A percentile compares a stretch with the other conserved stretches of the same genome.
phyloP scores from a whole-genome alignment of 1,140 invertebrate genomes.

The Drosophila bipectinata region DNA sequence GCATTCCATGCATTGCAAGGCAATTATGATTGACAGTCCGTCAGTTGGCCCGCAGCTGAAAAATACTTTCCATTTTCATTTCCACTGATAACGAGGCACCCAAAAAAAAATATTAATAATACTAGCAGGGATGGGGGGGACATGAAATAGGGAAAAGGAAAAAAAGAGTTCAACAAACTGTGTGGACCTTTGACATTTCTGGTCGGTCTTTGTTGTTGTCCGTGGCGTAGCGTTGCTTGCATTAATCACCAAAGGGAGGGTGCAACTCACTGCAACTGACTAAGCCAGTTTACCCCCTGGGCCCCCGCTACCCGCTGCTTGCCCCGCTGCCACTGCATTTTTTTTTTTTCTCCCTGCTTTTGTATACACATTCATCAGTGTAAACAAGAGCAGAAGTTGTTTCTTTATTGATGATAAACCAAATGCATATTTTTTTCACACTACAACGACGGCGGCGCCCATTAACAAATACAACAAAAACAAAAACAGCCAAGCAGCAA shows the following conservation, averaged over 20 bases:
- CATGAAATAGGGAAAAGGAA: not conserved
- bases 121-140: not conserved
- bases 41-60: constrained; percentile 56
- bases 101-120: constrained; percentile 17
- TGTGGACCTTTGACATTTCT: constrained; percentile 71
- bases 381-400: constrained; percentile 68
- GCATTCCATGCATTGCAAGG: constrained; percentile 53
- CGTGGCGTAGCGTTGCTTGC: constrained; percentile 27
- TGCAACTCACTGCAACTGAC: constrained; percentile 46
- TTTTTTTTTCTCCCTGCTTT: constrained; percentile 33
- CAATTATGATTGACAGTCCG: constrained; percentile 77
- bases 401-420: constrained; percentile 71
- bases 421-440: constrained; percentile 78
- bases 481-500: constrained; percentile 11
- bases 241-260: constrained; percentile 70
- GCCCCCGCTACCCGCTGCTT: constrained; percentile 7
- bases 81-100: constrained; percentile 56
- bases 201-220: constrained; percentile 32
- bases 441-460: constrained; percentile 62
- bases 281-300: constrained; percentile 38
- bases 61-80: constrained; percentile 56
- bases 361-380: constrained; percentile 64
- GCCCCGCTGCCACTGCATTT: constrained; percentile 22
- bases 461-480: constrained; percentile 62
- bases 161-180: constrained; percentile 65